Percentiles rank a stretch among this genome's conserved stretches.
These are phyloP conservation scores for Rosalia funebris DNA, from an alignment of 2,888 invertebrate genomes.

Conservation along the genomic window DNA sequence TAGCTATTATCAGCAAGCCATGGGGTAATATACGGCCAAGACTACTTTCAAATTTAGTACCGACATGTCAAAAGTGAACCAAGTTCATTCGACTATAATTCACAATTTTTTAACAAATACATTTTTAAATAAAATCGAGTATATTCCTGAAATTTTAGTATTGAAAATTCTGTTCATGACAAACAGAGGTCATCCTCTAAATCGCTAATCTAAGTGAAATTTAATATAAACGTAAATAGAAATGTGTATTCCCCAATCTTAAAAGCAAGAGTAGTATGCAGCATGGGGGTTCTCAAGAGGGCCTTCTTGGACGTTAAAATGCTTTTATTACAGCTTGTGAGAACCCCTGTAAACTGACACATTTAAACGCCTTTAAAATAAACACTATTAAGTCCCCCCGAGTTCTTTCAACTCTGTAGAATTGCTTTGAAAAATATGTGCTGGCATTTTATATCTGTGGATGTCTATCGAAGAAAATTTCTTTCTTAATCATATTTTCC, in stretches of 20 bases:
- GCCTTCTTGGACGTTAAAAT: slow-evolving; percentile 24
- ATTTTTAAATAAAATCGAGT: too few species aligned
- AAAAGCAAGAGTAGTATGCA: slow-evolving; percentile 21
- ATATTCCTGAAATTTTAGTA: too few species aligned
- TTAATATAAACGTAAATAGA: slow-evolving; percentile 21
- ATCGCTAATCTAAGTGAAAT: slow-evolving; percentile 6
- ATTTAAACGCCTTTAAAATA: slow-evolving; percentile 28
- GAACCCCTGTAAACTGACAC: slow-evolving; percentile 28
- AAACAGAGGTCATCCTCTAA: not conserved
- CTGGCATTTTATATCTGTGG: too few species aligned
- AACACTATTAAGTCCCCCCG: slow-evolving; percentile 22
- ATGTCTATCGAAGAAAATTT: too few species aligned
- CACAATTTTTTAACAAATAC: slow-evolving; percentile 15
- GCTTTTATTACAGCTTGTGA: slow-evolving; percentile 23
- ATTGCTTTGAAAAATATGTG: not conserved
- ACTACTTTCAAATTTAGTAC: slow-evolving; percentile 25
- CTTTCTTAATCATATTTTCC: too few species aligned
- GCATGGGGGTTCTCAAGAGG: slow-evolving; percentile 23
- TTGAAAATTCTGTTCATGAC: too few species aligned
- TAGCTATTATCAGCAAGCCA: slow-evolving; percentile 56
- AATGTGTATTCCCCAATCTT: slow-evolving; percentile 14
- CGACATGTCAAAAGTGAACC: slow-evolving; percentile 27
- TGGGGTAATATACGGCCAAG: slow-evolving; percentile 24
- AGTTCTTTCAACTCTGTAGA: slow-evolving; percentile 4
- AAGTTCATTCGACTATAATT: slow-evolving; percentile 15